These are phyloP conservation scores for Novumbra hubbsi DNA, from an alignment of 2,797 vertebrate species.

Conservation along the genomic window DNA sequence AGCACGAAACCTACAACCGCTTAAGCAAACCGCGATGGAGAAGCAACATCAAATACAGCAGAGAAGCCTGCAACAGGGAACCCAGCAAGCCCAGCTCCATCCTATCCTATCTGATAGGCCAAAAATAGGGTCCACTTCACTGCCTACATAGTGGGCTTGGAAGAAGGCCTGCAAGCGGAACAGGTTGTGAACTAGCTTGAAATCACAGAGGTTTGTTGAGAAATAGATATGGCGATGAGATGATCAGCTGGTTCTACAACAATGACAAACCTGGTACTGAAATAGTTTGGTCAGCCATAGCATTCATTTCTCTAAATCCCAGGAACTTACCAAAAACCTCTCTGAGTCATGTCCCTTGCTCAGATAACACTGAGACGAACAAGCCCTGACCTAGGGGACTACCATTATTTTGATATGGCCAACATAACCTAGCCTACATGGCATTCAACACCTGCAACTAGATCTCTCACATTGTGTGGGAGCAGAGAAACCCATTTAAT, in stretches of 20 bases:
- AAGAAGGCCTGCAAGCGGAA: constrained; percentile 25
- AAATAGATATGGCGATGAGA: constrained; percentile 9
- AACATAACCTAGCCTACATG: too few species aligned
- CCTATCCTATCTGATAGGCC: constrained; percentile 50
- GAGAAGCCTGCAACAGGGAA: constrained; percentile 22
- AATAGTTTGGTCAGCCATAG: background rate
- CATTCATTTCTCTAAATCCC: background rate
- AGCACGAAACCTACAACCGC: background rate
- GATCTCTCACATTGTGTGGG: too few species aligned
- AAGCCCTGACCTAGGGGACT: too few species aligned
- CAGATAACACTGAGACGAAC: too few species aligned
- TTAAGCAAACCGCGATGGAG: background rate
- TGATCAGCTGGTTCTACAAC: constrained; percentile 17
- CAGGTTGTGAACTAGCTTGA: constrained; percentile 31
- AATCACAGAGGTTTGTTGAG: constrained; percentile 4
- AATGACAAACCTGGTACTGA: background rate
- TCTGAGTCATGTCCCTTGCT: too few species aligned
- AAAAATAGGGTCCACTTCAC: constrained; percentile 48
- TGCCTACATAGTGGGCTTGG: constrained; percentile 31
- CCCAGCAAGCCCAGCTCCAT: constrained; percentile 43
- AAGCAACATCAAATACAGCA: constrained; percentile 5
- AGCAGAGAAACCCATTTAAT: too few species aligned
- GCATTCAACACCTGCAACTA: too few species aligned
- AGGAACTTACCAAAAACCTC: background rate
- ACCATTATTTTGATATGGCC: too few species aligned